Evolutionary conservation across 2,113 vertebrate genomes (phyloP).

Genomic region (Leptobrachium leishanense): DNA sequence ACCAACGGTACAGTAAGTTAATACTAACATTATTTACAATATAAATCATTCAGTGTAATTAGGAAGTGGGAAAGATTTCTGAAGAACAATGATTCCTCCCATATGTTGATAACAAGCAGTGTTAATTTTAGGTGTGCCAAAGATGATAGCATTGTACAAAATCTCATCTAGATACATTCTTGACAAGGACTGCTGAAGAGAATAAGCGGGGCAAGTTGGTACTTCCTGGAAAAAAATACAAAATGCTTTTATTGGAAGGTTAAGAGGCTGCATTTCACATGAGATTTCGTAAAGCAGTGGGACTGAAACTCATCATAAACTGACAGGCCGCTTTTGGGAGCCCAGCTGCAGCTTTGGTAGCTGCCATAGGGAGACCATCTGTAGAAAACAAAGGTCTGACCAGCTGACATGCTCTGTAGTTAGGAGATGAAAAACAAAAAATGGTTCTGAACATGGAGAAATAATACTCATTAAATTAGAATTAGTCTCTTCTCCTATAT

Average conservation of each 20-base stretch:
- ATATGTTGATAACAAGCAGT: constrained; percentile 17
- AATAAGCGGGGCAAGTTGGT: constrained; percentile 3
- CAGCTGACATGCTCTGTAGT: too few species aligned
- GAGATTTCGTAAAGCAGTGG: not conserved
- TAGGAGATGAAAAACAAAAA: too few species aligned
- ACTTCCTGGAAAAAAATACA: not conserved
- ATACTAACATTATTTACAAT: not conserved
- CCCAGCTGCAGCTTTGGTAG: too few species aligned
- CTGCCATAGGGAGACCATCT: too few species aligned
- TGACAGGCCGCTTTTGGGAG: not conserved
- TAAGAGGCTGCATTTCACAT: not conserved
- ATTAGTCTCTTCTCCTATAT: too few species aligned
- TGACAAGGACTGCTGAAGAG: not conserved
- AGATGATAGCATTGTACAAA: constrained; percentile 16
- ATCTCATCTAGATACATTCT: constrained; percentile 7
- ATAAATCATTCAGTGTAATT: constrained; percentile 6
- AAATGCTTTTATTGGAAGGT: constrained; percentile 1
- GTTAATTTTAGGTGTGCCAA: not conserved
- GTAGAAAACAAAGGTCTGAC: too few species aligned
- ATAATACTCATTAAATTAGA: too few species aligned
- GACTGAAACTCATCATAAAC: not conserved
- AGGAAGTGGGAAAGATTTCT: constrained; percentile 23
- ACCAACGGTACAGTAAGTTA: not conserved
- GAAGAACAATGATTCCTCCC: constrained; percentile 24
- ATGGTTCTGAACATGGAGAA: too few species aligned